Base-by-base conservation (phyloP, 2,797 vertebrate species). In the Sebastes taczanowskii region DNA sequence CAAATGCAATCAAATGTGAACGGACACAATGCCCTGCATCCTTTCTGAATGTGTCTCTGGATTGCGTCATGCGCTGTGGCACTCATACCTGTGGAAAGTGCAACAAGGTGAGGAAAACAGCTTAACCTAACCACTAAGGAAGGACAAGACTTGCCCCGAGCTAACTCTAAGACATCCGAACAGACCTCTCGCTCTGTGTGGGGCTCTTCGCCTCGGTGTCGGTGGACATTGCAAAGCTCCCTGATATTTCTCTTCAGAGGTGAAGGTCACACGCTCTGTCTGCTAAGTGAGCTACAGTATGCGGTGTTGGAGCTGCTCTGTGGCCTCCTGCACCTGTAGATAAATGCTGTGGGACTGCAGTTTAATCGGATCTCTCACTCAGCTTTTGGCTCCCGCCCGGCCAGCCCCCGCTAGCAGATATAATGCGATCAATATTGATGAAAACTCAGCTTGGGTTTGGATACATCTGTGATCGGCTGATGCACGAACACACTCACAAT, bases 401-500 rank as follows among this genome's bases (percentile, higher is more conserved):
- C 46, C 7, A 63, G 16, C 5, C 63, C 49, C n/a, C 79, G 55
- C 73, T 61, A 34, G 73, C 71, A 83, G 71, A 71, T 77, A 63
- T 62, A 83, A 84, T 75, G n/a, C 3, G 32, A 88, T 90, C 81
- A 73, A 64, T 88, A 84, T 59, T 77, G 72, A 90, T 82, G 25
- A 68, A 88, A 91, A 52, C 73, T 74, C 35, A 30, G 53, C 53
- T 14, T 78, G 46, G 74, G 75, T 71, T 71, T 78, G 72, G 71
- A 32, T 61, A 23, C 34, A 72, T 83, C 67, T 72, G 38, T 74
- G 74, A 80, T 73, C 55, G 69, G 53, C 25, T 42, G 23, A 22
- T n/a, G 22, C 55, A 55, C 1, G 9, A 23, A 58, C 27, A 30
- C 46, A 61, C 70, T 71, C 49, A 30, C 27, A 74, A 30, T 63